A percentile compares a stretch with the other conserved stretches of the same genome.
These are phyloP conservation scores for Stenoptilia bipunctidactyla DNA, from an alignment of 2,888 invertebrate species.

Conservation along the genomic window DNA sequence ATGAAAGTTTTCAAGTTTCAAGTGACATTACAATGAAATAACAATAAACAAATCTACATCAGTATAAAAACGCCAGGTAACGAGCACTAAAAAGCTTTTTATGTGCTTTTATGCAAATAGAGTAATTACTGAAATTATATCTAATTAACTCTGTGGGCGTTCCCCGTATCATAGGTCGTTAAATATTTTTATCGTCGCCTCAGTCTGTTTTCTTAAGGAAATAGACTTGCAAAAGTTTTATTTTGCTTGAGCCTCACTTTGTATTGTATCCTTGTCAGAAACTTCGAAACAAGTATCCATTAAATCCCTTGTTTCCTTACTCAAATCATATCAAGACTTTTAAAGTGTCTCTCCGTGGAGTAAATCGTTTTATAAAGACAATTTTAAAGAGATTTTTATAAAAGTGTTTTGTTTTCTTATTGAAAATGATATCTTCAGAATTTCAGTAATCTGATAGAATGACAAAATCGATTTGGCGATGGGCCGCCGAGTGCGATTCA, in stretches of 20 bases:
- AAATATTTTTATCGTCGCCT: no score
- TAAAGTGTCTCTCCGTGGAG: slow-evolving; percentile 20
- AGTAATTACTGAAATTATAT: no score
- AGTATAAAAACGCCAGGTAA: no score
- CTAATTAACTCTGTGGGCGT: no score
- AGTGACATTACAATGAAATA: no score
- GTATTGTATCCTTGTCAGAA: background rate
- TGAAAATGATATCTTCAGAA: slow-evolving; percentile 20
- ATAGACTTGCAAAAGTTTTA: background rate
- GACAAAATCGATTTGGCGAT: slow-evolving; percentile 45
- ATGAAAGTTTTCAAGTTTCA: no score
- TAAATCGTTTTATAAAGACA: slow-evolving; percentile 27
- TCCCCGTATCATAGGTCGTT: no score
- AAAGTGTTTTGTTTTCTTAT: background rate
- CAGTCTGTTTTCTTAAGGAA: no score
- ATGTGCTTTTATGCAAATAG: no score
- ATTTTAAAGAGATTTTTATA: slow-evolving; percentile 22
- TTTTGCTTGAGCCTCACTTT: background rate
- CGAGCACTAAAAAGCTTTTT: no score
- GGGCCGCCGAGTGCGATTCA: slow-evolving; percentile 35
- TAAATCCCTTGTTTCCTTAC: slow-evolving; percentile 14
- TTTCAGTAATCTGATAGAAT: slow-evolving; percentile 27
- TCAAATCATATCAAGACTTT: slow-evolving; percentile 23
- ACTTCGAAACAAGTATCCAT: background rate
- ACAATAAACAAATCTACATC: no score